Base-by-base conservation (phyloP, 1,140 invertebrate species). In the Trichoplusia ni region DNA sequence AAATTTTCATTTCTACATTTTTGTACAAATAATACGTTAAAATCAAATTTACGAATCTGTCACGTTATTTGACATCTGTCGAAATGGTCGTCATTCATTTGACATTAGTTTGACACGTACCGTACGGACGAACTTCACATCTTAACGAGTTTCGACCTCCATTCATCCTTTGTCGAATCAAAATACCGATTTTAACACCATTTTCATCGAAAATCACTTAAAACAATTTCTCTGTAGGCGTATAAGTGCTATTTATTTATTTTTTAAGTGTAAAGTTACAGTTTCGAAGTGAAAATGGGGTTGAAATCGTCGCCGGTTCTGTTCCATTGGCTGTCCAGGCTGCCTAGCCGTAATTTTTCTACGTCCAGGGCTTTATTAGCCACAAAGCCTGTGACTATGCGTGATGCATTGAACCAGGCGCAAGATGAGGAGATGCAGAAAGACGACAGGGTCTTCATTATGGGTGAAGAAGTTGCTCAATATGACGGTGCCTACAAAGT, bases 401-500 rank as follows among this genome's bases (percentile, higher is more conserved):
- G 99, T 82, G 99, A 99, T 95, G 99, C 99, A 9, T 89, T 99
- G 6, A 99, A 99, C 91, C 92, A 95, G 25, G 99, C 99, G 0
- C 92, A 99, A 79, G 98, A 99, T 86, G 99, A 99, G 87, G 99
- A 99, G 92, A 96, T 99, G 93, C 95, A 96, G 80, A 93, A 95
- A 62, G 99, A 99, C 89, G 97, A 99, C 23, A 94, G 93, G 59
- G 98, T 99, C 0, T 99, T 99, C 88, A 79, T 99, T 13, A 75
- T 99, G 35, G 99, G 99, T 27, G 99, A 99, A 91, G 99, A 99
- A 92, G 99, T 99, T 0, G 98, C 98, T n/a, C 93, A 96, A 89
- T 99, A 99, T 79, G 98, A 99, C 85, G 99, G 99, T 60, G 98
- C 98, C 16, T 99, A 99, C 77, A 99, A 99, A 95, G 95, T 98